These are phyloP conservation scores for Girardinus metallicus DNA, from an alignment of 2,797 vertebrate genomes.

Conservation along the genomic window DNA sequence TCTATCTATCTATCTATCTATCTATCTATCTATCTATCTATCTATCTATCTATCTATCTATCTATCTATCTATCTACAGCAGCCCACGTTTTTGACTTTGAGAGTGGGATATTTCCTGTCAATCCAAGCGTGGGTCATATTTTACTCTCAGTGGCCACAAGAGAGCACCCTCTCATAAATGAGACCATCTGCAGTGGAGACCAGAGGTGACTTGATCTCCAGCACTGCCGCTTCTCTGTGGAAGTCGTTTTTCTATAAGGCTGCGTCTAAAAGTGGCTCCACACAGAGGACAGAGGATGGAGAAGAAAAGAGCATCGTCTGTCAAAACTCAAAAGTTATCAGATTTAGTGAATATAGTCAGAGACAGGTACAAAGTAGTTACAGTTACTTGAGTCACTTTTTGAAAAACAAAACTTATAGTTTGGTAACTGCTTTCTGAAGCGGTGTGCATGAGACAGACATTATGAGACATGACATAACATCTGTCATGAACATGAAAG, in stretches of 20 bases:
- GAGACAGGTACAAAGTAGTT: background rate
- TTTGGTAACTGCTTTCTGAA: too few relatives aligned
- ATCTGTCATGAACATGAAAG: too few relatives aligned
- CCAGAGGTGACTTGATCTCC: slow-evolving; percentile 13
- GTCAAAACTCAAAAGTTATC: background rate
- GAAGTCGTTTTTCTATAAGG: slow-evolving; percentile 21
- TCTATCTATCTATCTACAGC: slow-evolving; percentile 11
- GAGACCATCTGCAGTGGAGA: slow-evolving; percentile 45
- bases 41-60: slow-evolving; percentile 26
- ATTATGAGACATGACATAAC: too few relatives aligned
- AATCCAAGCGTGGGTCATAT: slow-evolving; percentile 41
- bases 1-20: slow-evolving; percentile 25
- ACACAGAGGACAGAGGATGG: slow-evolving; percentile 3
- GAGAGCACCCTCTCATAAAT: slow-evolving; percentile 79
- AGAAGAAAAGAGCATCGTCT: slow-evolving; percentile 11
- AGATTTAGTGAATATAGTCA: background rate
- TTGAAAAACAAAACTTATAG: background rate
- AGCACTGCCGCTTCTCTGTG: slow-evolving; percentile 25
- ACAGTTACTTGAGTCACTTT: background rate
- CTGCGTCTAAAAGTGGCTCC: background rate
- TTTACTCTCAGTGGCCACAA: slow-evolving; percentile 71
- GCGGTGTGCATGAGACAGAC: too few relatives aligned
- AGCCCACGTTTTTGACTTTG: slow-evolving; percentile 28
- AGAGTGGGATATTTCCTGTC: slow-evolving; percentile 47
- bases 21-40: slow-evolving; percentile 19